A percentile compares a stretch with the other conserved stretches of the same genome.
phyloP scores from a whole-genome alignment of 1,140 invertebrate species.

The Musca domestica region DNA sequence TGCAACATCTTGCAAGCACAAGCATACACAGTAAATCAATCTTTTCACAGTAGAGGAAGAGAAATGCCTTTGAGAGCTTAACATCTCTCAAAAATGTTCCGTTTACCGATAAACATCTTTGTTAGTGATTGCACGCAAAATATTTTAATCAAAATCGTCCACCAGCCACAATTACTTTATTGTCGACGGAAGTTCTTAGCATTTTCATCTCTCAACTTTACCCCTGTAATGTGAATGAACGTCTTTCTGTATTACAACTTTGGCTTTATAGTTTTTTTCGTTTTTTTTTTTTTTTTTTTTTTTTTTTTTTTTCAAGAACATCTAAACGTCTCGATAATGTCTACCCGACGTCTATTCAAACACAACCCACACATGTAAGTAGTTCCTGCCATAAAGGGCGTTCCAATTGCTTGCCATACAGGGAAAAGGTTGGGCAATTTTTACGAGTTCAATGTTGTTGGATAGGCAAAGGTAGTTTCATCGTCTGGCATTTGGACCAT shows the following conservation, averaged over 20 bases:
- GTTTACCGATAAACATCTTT: constrained; percentile 7
- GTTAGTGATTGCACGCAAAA: constrained; percentile 6
- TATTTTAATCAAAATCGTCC: no score
- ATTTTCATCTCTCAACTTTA: not conserved
- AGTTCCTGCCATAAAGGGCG: not conserved
- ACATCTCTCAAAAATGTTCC: not conserved
- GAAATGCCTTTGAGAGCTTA: not conserved
- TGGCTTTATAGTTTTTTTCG: not conserved
- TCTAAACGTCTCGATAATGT: constrained; percentile 9
- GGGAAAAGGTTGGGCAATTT: not conserved
- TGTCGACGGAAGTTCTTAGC: not conserved
- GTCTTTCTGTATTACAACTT: not conserved
- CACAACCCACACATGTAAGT: not conserved
- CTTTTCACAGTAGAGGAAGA: not conserved
- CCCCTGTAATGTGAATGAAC: not conserved
- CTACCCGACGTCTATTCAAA: not conserved
- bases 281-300: no score
- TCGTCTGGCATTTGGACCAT: no score
- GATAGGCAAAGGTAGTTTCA: not conserved
- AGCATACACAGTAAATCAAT: no score
- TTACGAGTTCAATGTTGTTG: not conserved
- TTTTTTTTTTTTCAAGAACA: no score
- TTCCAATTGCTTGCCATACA: not conserved
- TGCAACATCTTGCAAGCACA: no score
- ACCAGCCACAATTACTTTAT: not conserved